These are phyloP conservation scores for Acromyrmex echinatior DNA, from an alignment of 1,140 invertebrate species.

Conservation along the genomic window DNA sequence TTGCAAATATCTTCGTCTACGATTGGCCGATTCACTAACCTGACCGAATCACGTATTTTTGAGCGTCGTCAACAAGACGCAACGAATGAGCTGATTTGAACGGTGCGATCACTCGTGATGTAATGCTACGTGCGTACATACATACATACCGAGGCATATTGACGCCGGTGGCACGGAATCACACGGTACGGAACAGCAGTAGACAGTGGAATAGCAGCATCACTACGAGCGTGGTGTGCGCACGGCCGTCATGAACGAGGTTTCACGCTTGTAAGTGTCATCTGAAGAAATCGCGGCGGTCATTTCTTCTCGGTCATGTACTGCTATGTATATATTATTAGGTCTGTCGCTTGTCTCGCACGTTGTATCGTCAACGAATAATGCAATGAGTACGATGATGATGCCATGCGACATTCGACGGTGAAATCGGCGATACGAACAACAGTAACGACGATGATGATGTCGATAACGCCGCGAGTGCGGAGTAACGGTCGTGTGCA, in stretches of 20 bases:
- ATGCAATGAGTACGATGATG: not conserved
- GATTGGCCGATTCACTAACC: too few relatives aligned
- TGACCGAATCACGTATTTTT: too few relatives aligned
- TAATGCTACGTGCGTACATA: conserved; percentile 59
- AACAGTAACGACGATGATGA: not conserved
- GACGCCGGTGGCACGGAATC: conserved; percentile 56
- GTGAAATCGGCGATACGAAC: not conserved
- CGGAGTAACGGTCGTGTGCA: conserved; percentile 32
- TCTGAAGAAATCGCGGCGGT: conserved; percentile 15
- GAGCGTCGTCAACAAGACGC: too few relatives aligned
- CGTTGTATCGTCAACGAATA: not conserved
- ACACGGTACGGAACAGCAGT: conserved; percentile 1
- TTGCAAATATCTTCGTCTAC: not conserved
- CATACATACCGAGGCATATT: conserved; percentile 46
- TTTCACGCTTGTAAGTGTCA: not conserved
- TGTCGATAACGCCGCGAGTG: conserved; percentile 29
- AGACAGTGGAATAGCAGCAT: not conserved
- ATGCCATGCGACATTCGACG: conserved; percentile 13
- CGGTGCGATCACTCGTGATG: conserved; percentile 32
- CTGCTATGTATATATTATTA: too few relatives aligned
- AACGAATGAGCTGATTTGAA: too few relatives aligned
- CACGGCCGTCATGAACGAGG: conserved; percentile 15
- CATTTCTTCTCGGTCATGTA: not conserved
- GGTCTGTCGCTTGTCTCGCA: not conserved
- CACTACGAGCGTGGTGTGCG: conserved; percentile 10